Evolutionary conservation across 2,888 invertebrate genomes (phyloP).

Genomic region (Acrobeloides nanus): DNA sequence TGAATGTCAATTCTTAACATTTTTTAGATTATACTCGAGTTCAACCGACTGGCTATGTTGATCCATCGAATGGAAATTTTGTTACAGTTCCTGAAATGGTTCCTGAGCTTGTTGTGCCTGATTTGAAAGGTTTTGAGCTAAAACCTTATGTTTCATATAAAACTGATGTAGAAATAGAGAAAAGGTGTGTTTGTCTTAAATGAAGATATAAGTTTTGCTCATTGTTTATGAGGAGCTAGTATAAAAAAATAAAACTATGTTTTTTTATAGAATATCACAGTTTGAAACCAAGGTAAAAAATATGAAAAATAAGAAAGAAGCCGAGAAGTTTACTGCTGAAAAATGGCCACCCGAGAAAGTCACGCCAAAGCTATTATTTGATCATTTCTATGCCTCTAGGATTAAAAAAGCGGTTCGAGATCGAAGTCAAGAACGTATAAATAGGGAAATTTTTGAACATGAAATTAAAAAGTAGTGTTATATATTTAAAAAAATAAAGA

Average conservation of each 20-base stretch:
- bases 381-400: conserved; percentile 45
- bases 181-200: conserved; percentile 22
- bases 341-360: conserved; percentile 51
- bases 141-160: conserved; percentile 91
- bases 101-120: conserved; percentile 84
- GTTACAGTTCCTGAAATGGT: conserved; percentile 73
- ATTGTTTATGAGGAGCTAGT: too few relatives aligned
- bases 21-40: conserved; percentile 41
- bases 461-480: too few relatives aligned
- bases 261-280: too few relatives aligned
- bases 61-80: conserved; percentile 44
- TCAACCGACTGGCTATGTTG: conserved; percentile 37
- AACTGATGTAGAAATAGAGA: conserved; percentile 50
- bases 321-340: conserved; percentile 41
- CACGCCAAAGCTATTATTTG: conserved; percentile 45
- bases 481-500: too few relatives aligned
- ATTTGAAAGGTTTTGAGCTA: conserved; percentile 72
- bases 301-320: conserved; percentile 38
- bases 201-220: not conserved
- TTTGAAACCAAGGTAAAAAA: too few relatives aligned
- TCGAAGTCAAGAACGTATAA: too few relatives aligned
- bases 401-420: too few relatives aligned
- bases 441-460: too few relatives aligned
- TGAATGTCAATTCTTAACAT: not conserved
- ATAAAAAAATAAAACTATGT: too few relatives aligned